Base-by-base conservation (phyloP, 2,113 vertebrate genomes). In the Noctilio leporinus region DNA sequence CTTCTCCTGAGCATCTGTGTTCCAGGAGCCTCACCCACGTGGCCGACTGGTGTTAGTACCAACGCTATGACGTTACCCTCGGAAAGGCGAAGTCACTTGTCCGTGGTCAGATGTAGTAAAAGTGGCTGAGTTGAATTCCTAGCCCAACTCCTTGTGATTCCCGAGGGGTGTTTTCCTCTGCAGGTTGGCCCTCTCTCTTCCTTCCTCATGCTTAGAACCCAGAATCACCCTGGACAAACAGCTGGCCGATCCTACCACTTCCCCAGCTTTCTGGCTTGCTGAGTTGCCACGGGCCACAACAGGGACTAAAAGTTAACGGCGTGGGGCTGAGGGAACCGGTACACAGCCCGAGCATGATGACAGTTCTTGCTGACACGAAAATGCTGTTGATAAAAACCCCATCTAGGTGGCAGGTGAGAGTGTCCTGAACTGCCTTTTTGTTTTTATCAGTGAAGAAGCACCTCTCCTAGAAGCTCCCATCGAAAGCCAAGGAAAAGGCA, bases 321-420 rank as follows among this genome's bases (percentile, higher is more conserved):
- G 20, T 9, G 7, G 5, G 15, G 49, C 10, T 1, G 47, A 33
- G 19, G 30, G 14, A 12, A 2, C 57, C 7, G 0, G 8, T 0
- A 7, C 19, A 1, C 8, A n/a, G 24, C 1, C 0, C 15, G 2
- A 22, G 22, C 16, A 26, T n/a, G 1, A 16, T 2, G 38, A 7
- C 5, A 35, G 1, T 14, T n/a, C 47, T 10, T 19, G 22, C 8
- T 10, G 40, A 65, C 19, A 65, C 19, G 10, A 0, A 64, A 64
- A 33, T 30, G 3, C 30, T 17, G 62, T 65, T 0, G 10, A 22
- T 5, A 15, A 26, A 35, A 35, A 5, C 15, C 45, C 10, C 40
- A 11, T 16, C 6, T 7, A 35, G 35, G 65, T 14, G 45, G 7
- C 43, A 35, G 51, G 47, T 6, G 49, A 73, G 19, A 9, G 38